A percentile compares a stretch with the other conserved stretches of the same genome.
Evolutionary conservation across 2,113 vertebrate genomes (phyloP).

Genomic region (Urocolius indicus): DNA sequence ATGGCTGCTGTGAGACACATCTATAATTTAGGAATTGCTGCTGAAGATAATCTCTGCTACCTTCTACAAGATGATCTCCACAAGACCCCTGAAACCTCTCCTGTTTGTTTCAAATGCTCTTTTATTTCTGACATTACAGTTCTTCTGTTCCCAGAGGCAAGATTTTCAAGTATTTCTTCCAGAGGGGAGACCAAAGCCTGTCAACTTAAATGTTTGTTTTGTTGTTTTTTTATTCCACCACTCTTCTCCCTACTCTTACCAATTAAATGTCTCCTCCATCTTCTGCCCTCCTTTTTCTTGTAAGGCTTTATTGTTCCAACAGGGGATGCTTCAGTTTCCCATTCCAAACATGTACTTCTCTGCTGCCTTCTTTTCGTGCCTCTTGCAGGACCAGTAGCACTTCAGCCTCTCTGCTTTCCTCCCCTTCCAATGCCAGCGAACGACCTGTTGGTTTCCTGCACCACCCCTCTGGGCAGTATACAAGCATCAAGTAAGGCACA

Average conservation of each 20-base stretch:
- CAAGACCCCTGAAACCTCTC: neutral
- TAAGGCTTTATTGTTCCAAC: neutral
- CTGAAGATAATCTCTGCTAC: neutral
- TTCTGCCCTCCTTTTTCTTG: neutral
- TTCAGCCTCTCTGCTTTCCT: neutral
- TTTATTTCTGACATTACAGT: neutral
- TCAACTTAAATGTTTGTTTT: neutral
- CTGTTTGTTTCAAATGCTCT: neutral
- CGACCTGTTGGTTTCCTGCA: neutral
- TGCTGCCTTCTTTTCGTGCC: neutral
- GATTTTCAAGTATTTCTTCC: neutral
- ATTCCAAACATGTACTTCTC: accelerated
- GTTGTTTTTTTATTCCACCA: neutral
- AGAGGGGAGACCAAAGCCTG: neutral
- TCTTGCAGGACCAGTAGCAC: neutral
- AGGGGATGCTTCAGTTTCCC: neutral
- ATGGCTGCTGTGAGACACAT: neutral
- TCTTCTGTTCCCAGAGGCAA: neutral
- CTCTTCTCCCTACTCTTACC: neutral
- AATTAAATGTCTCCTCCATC: neutral
- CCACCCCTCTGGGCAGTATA: neutral
- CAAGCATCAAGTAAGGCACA: neutral
- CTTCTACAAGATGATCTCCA: neutral
- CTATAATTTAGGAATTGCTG: neutral
- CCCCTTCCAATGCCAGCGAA: neutral